phyloP scores from a whole-genome alignment of 2,888 invertebrate genomes.

The Drosophila cognata region DNA sequence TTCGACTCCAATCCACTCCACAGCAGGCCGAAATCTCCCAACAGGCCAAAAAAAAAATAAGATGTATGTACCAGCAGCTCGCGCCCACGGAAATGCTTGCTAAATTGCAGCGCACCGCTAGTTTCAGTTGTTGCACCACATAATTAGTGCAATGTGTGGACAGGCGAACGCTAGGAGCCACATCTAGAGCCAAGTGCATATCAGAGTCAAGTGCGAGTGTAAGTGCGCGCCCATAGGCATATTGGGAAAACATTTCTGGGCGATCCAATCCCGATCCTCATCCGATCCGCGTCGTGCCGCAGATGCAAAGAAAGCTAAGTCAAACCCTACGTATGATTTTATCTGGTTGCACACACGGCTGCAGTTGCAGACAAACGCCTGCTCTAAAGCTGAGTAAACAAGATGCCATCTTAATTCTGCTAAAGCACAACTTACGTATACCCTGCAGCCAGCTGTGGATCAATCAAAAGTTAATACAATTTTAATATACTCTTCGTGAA shows the following conservation, averaged over 20 bases:
- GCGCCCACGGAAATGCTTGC: conserved; percentile 70
- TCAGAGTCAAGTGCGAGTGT: conserved; percentile 19
- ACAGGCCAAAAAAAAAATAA: conserved; percentile 18
- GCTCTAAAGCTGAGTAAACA: conserved; percentile 22
- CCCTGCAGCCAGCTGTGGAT: conserved; percentile 12
- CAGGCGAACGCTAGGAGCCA: conserved; percentile 55
- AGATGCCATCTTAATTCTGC: not conserved
- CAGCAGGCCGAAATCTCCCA: conserved; percentile 24
- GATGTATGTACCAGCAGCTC: conserved; percentile 27
- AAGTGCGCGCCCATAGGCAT: conserved; percentile 15
- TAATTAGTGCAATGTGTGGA: conserved; percentile 78
- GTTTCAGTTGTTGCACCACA: conserved; percentile 32
- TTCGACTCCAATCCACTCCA: conserved; percentile 7
- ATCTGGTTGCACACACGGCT: conserved; percentile 59
- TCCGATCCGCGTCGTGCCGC: conserved; percentile 51
- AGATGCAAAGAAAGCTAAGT: conserved; percentile 43
- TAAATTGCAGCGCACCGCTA: conserved; percentile 68
- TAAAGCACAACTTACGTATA: conserved; percentile 6
- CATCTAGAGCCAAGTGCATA: conserved; percentile 9
- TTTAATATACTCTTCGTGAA: not conserved
- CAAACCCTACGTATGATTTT: conserved; percentile 63
- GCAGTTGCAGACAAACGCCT: conserved; percentile 31
- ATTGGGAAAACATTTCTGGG: conserved; percentile 56
- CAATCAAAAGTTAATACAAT: not conserved
- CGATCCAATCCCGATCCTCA: conserved; percentile 43